Evolutionary conservation across 1,140 invertebrate species (phyloP).

Genomic region (Cydia amplana): DNA sequence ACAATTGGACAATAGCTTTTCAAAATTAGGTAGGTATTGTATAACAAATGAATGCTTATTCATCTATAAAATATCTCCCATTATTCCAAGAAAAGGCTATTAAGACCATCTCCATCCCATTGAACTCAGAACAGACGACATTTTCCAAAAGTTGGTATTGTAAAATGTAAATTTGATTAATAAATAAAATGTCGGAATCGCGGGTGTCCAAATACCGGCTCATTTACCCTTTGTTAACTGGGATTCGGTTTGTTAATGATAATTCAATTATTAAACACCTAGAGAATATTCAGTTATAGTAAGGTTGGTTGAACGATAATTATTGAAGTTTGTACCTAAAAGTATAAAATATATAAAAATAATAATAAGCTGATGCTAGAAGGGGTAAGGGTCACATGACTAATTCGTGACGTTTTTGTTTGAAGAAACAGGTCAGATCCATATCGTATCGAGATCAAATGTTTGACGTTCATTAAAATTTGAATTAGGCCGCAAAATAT

Average conservation of each 20-base stretch:
- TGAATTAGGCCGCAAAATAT: too few relatives aligned
- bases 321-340: too few relatives aligned
- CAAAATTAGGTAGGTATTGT: background rate
- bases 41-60: background rate
- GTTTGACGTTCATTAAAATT: too few relatives aligned
- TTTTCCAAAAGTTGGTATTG: conserved; percentile 2
- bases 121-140: background rate
- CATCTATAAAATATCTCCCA: background rate
- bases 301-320: too few relatives aligned
- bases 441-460: too few relatives aligned
- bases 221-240: background rate
- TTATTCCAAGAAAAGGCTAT: background rate
- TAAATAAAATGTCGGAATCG: background rate
- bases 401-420: too few relatives aligned
- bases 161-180: conserved; percentile 9
- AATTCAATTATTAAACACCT: background rate
- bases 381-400: too few relatives aligned
- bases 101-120: background rate
- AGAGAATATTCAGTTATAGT: too few relatives aligned
- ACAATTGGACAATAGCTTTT: background rate
- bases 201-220: too few relatives aligned
- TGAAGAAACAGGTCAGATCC: too few relatives aligned
- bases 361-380: too few relatives aligned
- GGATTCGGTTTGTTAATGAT: background rate
- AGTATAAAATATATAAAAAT: too few relatives aligned